Base-by-base conservation (phyloP, 2,888 invertebrate species). In the Steinernema hermaphroditum region DNA sequence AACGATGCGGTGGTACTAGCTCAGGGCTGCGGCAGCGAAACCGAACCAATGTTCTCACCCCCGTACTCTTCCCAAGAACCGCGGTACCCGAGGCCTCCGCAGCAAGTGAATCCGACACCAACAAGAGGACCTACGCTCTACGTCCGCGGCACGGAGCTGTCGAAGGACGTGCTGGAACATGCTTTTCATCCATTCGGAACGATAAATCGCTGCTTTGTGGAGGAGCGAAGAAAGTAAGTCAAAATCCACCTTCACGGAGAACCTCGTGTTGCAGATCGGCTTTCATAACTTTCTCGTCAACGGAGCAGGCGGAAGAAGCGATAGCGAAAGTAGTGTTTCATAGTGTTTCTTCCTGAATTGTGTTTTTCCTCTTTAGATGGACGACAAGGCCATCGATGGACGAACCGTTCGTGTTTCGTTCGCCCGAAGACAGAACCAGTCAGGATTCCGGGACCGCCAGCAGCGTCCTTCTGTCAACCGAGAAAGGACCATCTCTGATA, bases 331-430 rank as follows among this genome's bases (percentile, higher is more conserved):
- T 74, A 8, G 14, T 22, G n/a, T 19, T 1, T 12, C 34, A 14
- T 12, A 8, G 4, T 37, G 6, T 37, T 12, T 37, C 12, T 19
- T 2, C 4, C 24, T 46, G 29, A n/a, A 43, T 69, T 19, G 8
- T 0, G 22, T 44, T 72, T n/a, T n/a, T n/a, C n/a, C n/a, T n/a
- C n/a, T n/a, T 70, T 34, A 79, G 79, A 73, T 79, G 77, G 72
- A 79, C 46, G 73, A 70, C 2, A 75, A 74, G 34, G 72, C 72
- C 69, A 69, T 79, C 16, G 71, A 73, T 29, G 76, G 75, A 2
- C 50, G 72, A n/a, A 75, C 73, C 0, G 34, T 79, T 1, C 69
- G 70, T 6, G 79, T 79, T 14, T 75, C 76, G 0, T 74, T 74
- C 70, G 79, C 79, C 14, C 24, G 74, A 69, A 43, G 75, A 24